Base-by-base conservation (phyloP, 2,888 invertebrate species). In the Leptopilina syphax region DNA sequence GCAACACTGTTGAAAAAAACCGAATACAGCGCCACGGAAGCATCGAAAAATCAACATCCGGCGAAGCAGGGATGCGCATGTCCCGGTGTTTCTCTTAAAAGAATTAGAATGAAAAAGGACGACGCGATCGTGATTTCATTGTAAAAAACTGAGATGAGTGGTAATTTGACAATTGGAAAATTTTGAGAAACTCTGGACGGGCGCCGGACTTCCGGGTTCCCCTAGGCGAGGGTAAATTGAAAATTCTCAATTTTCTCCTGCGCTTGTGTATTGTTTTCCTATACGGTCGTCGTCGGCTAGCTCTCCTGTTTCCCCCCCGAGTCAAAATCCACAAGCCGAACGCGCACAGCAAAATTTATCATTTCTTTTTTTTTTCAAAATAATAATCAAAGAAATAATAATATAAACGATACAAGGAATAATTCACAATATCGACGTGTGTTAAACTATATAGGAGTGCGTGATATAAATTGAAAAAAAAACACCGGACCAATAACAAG, bases 241-340 rank as follows among this genome's bases (percentile, higher is more conserved):
- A 82, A 34, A 82, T 73, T 68, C 76, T 63, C 57, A 50, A 67
- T 77, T 82, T 82, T 82, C 79, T 34, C 34, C 34, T 82, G 79
- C 81, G 81, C 80, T 81, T 79, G 80, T 82, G 79, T 82, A 66
- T 63, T 76, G 80, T 82, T 80, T 82, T 77, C 78, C 77, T 67
- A 34, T 34, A 34, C 34, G 4, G 34, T 34, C 34, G 34, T 34
- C 34, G 50, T 50, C n/a, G 13, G 34, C 73, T 57, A n/a, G 41
- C 67, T 77, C 67, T 66, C 67, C 50, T 50, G 50, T 67, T 24
- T 67, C 54, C 67, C n/a, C 18, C 54, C 67, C n/a, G 12, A 57
- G 57, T 67, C 34, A 77, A 57, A 77, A 54, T 57, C 34, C 60
- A 34, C 67, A 68, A 67, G 9, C 50, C 77, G 57, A 77, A 60